Evolutionary conservation across 2,113 vertebrate species (phyloP).

Genomic region (Percopsis transmontana): DNA sequence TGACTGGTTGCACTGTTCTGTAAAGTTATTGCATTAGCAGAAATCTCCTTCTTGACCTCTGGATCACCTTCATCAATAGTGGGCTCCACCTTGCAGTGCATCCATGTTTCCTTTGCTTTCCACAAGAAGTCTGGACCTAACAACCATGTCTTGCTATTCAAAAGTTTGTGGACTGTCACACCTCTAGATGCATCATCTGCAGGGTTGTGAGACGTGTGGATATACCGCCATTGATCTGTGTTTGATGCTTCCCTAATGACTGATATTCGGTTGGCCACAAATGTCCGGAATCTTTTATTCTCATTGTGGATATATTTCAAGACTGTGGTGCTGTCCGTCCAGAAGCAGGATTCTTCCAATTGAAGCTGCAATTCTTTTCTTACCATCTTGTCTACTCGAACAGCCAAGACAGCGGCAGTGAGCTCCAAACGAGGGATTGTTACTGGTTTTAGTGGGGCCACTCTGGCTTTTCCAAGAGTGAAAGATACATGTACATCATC

Average conservation of each 20-base stretch:
- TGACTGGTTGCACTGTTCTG: too few relatives aligned
- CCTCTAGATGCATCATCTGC: slow-evolving; percentile 17
- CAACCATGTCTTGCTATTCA: slow-evolving; percentile 15
- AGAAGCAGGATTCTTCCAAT: slow-evolving; percentile 7
- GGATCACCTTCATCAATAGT: not conserved
- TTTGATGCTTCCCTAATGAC: slow-evolving; percentile 6
- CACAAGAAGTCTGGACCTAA: slow-evolving; percentile 17
- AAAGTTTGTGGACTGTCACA: not conserved
- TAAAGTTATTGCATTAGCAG: too few relatives aligned
- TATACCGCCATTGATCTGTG: slow-evolving; percentile 12
- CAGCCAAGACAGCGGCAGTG: slow-evolving; percentile 6
- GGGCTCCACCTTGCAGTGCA: not conserved
- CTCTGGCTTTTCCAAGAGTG: slow-evolving; percentile 21
- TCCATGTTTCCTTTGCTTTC: not conserved
- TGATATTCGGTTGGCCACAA: slow-evolving; percentile 14
- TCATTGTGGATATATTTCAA: slow-evolving; percentile 22
- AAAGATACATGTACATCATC: slow-evolving; percentile 11
- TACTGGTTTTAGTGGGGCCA: slow-evolving; percentile 2
- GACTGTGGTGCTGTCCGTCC: slow-evolving; percentile 31
- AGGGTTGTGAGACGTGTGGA: not conserved
- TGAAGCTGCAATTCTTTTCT: slow-evolving; percentile 2
- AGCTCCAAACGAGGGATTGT: slow-evolving; percentile 22
- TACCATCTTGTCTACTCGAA: slow-evolving; percentile 10
- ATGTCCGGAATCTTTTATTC: slow-evolving; percentile 13
- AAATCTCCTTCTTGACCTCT: too few relatives aligned